These are phyloP conservation scores for Odontomyia ornata DNA, from an alignment of 2,888 invertebrate species.

Conservation along the genomic window DNA sequence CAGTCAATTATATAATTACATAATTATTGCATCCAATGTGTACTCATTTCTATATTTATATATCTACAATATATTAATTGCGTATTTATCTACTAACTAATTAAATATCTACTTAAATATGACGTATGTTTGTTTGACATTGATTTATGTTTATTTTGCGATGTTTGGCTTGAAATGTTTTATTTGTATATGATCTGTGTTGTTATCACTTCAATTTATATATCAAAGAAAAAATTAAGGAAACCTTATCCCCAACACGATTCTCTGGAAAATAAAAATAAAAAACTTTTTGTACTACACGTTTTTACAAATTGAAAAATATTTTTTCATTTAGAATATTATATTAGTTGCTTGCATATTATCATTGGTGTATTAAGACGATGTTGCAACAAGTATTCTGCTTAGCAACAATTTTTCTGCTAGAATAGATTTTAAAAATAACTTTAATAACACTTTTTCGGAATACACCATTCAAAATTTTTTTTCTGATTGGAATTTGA, in stretches of 20 bases:
- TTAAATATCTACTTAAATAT: too few relatives aligned
- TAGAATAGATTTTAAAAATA: background rate
- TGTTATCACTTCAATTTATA: background rate
- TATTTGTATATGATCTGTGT: constrained; percentile 3
- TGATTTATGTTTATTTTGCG: constrained; percentile 29
- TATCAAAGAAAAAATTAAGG: too few relatives aligned
- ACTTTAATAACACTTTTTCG: too few relatives aligned
- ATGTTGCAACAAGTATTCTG: background rate
- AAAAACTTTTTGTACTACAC: background rate
- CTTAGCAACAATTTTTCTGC: background rate
- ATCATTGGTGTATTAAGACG: background rate
- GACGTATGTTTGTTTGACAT: background rate
- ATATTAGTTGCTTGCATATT: constrained; percentile 32
- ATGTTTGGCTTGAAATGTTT: constrained; percentile 33
- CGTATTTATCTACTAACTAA: too few relatives aligned
- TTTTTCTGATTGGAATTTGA: background rate
- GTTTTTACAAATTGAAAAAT: background rate
- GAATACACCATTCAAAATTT: background rate
- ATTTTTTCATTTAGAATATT: background rate
- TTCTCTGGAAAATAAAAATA: background rate
- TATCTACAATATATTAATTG: background rate
- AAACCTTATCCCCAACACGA: background rate
- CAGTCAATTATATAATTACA: constrained; percentile 8
- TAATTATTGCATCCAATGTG: background rate
- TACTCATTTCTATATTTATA: background rate